phyloP scores from a whole-genome alignment of 2,888 invertebrate species.

The Erebia epiphron region DNA sequence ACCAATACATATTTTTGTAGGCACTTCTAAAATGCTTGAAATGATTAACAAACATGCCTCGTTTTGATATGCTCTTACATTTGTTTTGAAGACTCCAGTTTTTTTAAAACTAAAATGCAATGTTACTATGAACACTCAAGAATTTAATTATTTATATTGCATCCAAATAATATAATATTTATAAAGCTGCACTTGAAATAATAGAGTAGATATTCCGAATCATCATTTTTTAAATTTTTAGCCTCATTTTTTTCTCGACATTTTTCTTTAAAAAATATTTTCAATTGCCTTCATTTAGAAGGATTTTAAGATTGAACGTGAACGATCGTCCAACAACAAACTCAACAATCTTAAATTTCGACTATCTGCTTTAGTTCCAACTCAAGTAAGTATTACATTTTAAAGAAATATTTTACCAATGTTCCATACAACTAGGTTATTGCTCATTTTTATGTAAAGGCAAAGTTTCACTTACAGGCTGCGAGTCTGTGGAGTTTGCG shows the following conservation, averaged over 20 bases:
- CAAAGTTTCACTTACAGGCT: conserved; percentile 69
- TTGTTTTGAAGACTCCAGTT: neutral
- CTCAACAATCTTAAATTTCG: neutral
- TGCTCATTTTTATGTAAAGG: conserved; percentile 67
- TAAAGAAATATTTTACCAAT: conserved; percentile 50
- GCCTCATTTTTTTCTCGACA: conserved; percentile 3
- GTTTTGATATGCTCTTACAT: neutral
- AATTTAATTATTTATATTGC: neutral
- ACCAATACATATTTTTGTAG: no score
- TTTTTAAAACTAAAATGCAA: neutral
- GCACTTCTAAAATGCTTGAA: no score
- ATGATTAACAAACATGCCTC: neutral
- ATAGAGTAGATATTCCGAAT: neutral
- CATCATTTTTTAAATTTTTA: neutral
- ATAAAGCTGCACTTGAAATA: neutral
- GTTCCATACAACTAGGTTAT: conserved; percentile 52
- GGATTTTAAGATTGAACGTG: neutral
- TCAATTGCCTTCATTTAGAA: neutral
- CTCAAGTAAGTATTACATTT: conserved; percentile 47
- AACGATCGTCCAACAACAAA: neutral
- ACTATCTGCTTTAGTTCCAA: neutral
- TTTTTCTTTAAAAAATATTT: conserved; percentile 4
- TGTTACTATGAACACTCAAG: neutral
- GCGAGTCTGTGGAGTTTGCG: conserved; percentile 64
- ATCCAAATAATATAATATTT: neutral